Evolutionary conservation across 2,888 invertebrate genomes (phyloP).

Genomic region (Lucinisca nassula): DNA sequence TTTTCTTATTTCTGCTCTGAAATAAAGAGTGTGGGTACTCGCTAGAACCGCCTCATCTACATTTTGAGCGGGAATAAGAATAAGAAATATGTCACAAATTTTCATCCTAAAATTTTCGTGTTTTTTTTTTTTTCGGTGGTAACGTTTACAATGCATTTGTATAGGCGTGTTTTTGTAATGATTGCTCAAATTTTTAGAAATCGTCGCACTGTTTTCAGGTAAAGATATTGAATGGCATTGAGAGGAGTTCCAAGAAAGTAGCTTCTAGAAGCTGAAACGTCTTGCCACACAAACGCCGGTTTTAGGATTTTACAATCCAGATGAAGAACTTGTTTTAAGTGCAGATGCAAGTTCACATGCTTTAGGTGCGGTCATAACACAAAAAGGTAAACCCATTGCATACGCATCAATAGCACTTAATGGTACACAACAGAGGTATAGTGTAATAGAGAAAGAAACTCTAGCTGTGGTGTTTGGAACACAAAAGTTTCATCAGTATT

Average conservation of each 20-base stretch:
- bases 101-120: too few relatives aligned
- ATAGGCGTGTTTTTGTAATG: too few relatives aligned
- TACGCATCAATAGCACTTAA: slow-evolving; percentile 62
- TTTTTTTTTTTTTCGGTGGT: too few relatives aligned
- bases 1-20: too few relatives aligned
- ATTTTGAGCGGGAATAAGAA: too few relatives aligned
- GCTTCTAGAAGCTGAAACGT: slow-evolving; percentile 32
- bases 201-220: slow-evolving; percentile 13
- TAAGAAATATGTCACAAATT: too few relatives aligned
- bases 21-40: too few relatives aligned
- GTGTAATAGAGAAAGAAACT: slow-evolving; percentile 66
- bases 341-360: slow-evolving; percentile 70
- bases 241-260: slow-evolving; percentile 17
- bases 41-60: too few relatives aligned
- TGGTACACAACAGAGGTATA: slow-evolving; percentile 51
- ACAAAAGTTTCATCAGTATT: slow-evolving; percentile 52
- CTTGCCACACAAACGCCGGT: not conserved
- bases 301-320: slow-evolving; percentile 11
- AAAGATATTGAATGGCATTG: too few relatives aligned
- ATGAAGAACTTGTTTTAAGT: slow-evolving; percentile 26
- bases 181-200: too few relatives aligned
- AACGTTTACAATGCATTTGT: too few relatives aligned
- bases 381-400: slow-evolving; percentile 53
- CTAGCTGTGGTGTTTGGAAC: slow-evolving; percentile 59
- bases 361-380: slow-evolving; percentile 62